phyloP scores from a whole-genome alignment of 2,888 invertebrate genomes.

The Oegoconia quadripuncta region DNA sequence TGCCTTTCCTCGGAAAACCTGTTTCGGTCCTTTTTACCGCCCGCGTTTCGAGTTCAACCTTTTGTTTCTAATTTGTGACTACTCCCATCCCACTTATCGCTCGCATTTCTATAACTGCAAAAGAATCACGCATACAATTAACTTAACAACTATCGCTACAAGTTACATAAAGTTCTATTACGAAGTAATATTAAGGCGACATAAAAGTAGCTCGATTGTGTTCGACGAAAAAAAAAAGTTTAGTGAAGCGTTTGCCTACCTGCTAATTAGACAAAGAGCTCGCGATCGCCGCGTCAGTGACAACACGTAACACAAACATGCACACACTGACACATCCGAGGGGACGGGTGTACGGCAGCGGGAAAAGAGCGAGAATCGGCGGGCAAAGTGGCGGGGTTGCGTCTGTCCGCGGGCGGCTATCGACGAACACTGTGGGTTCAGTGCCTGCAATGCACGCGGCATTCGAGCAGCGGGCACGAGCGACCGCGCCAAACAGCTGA shows the following conservation, averaged over 20 bases:
- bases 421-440: slow-evolving; percentile 62
- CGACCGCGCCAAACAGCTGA: slow-evolving; percentile 66
- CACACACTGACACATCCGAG: slow-evolving; percentile 56
- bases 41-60: slow-evolving; percentile 41
- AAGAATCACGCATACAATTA: slow-evolving; percentile 5
- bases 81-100: slow-evolving; percentile 16
- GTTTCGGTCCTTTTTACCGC: slow-evolving; percentile 62
- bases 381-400: slow-evolving; percentile 40
- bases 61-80: slow-evolving; percentile 48
- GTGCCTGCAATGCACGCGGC: slow-evolving; percentile 27
- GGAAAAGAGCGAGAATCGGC: slow-evolving; percentile 39
- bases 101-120: slow-evolving; percentile 3
- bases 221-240: slow-evolving; percentile 42
- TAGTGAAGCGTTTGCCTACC: slow-evolving; percentile 64
- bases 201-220: slow-evolving; percentile 32
- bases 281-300: slow-evolving; percentile 59
- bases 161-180: slow-evolving; percentile 39
- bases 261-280: slow-evolving; percentile 74
- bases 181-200: slow-evolving; percentile 33
- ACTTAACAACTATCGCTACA: slow-evolving; percentile 7
- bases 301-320: slow-evolving; percentile 61
- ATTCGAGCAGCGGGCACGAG: slow-evolving; percentile 58
- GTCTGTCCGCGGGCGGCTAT: slow-evolving; percentile 58
- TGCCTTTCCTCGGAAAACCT: slow-evolving; percentile 65
- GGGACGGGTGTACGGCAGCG: slow-evolving; percentile 33